These are phyloP conservation scores for Cranoglanis bouderius DNA, from an alignment of 2,113 vertebrate genomes.

Conservation along the genomic window DNA sequence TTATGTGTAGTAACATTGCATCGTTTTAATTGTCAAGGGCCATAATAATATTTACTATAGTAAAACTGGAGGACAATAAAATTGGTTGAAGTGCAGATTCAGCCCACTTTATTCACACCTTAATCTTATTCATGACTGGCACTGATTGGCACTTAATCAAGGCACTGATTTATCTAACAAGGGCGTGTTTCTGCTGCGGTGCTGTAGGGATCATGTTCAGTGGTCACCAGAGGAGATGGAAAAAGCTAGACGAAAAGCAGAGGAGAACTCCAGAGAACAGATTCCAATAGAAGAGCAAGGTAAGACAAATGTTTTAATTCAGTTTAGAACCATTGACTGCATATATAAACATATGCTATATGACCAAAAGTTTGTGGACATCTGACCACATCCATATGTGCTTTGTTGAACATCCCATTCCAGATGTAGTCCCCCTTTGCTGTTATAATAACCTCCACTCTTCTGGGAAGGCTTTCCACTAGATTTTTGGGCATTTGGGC, in stretches of 20 bases:
- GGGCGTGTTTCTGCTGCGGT: not conserved
- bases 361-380: not conserved
- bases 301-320: conserved; percentile 50
- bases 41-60: not conserved
- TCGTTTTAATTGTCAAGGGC: not conserved
- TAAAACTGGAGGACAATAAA: not conserved
- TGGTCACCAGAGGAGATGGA: conserved; percentile 86
- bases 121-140: not conserved
- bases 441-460: not conserved
- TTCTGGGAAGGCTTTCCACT: not conserved
- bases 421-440: not conserved
- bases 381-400: not conserved
- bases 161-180: not conserved
- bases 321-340: not conserved
- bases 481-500: not conserved
- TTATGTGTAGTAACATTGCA: conserved; percentile 39
- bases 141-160: no score
- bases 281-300: conserved; percentile 80
- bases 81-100: not conserved
- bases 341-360: not conserved
- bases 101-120: not conserved
- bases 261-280: conserved; percentile 79
- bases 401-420: not conserved
- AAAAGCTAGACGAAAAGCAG: conserved; percentile 73
- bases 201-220: conserved; percentile 87